phyloP scores from a whole-genome alignment of 2,797 vertebrate species.

The Pachyuromys duprasi region DNA sequence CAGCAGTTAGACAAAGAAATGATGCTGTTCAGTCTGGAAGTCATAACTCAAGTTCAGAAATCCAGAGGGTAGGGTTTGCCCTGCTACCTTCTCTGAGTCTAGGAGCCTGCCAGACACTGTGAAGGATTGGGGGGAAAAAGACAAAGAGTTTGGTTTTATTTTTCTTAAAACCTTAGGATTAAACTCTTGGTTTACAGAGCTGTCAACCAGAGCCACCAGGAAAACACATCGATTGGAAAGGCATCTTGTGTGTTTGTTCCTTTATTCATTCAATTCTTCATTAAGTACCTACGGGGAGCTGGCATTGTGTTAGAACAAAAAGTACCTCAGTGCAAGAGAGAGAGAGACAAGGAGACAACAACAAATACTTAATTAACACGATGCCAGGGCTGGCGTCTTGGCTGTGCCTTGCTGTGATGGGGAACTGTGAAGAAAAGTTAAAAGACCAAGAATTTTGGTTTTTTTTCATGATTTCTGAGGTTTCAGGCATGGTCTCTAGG shows the following conservation, averaged over 20 bases:
- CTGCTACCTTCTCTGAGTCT: slow-evolving; percentile 52
- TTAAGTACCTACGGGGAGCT: not conserved
- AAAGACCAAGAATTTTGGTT: not conserved
- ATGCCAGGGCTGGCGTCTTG: not conserved
- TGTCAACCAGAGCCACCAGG: not conserved
- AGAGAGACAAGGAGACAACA: no score
- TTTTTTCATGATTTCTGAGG: not conserved
- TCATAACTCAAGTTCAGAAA: slow-evolving; percentile 79
- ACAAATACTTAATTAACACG: not conserved
- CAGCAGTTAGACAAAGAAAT: slow-evolving; percentile 75
- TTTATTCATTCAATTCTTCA: not conserved
- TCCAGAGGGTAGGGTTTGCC: slow-evolving; percentile 69
- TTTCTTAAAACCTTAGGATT: slow-evolving; percentile 1
- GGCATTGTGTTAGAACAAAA: not conserved
- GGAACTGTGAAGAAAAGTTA: not conserved
- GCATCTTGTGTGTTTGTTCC: no score
- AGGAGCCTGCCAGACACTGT: not conserved
- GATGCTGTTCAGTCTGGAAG: slow-evolving; percentile 78
- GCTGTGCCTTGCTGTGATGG: not conserved
- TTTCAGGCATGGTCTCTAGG: not conserved
- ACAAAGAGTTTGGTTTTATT: not conserved
- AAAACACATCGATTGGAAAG: not conserved
- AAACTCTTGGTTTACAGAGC: slow-evolving; percentile 36
- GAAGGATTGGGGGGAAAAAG: not conserved
- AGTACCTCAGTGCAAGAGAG: accelerated